Conservation (phyloP, 2,797 vertebrate genomes). For the Chaetophractus vellerosus region DNA sequence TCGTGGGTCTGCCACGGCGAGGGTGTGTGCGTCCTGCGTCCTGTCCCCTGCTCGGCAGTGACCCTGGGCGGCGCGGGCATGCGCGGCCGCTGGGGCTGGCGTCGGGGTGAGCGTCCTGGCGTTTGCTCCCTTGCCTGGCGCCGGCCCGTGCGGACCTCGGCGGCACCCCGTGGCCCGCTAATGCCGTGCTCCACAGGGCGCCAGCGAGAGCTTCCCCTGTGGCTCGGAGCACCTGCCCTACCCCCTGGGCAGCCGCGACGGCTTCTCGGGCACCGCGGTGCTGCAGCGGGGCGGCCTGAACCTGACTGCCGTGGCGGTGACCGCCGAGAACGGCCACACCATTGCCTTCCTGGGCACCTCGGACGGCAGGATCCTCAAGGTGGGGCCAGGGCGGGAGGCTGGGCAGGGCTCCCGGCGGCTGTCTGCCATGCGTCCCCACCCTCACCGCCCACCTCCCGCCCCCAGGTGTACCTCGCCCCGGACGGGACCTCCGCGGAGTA, state of each 20-base stretch:
- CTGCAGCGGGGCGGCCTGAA: slow-evolving; percentile 90
- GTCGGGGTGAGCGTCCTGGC: too few species aligned
- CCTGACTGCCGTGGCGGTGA: slow-evolving; percentile 94
- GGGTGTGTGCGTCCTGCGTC: not conserved
- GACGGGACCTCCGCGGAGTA: slow-evolving; percentile 89
- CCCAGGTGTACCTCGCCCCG: slow-evolving; percentile 93
- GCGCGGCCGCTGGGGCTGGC: not conserved
- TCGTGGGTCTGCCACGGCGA: not conserved
- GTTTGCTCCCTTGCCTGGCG: not conserved
- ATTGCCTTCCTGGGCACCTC: slow-evolving; percentile 96
- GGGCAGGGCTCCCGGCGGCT: not conserved
- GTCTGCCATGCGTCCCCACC: rapidly evolving
- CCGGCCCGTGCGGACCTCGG: too few species aligned
- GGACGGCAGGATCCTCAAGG: slow-evolving; percentile 95
- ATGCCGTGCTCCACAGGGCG: slow-evolving; percentile 78
- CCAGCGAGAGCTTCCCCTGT: slow-evolving; percentile 89
- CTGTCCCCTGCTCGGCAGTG: not conserved
- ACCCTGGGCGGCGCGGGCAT: too few species aligned
- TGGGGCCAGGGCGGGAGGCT: slow-evolving; percentile 79
- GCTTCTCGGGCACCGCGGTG: slow-evolving; percentile 85
- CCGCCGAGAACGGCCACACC: slow-evolving; percentile 94
- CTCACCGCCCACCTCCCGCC: not conserved
- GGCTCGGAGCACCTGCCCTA: slow-evolving; percentile 93
- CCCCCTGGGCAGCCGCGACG: slow-evolving; percentile 94
- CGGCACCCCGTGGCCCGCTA: too few species aligned